Base-by-base conservation (phyloP, 2,888 invertebrate genomes). In the Ethmia dodecea region DNA sequence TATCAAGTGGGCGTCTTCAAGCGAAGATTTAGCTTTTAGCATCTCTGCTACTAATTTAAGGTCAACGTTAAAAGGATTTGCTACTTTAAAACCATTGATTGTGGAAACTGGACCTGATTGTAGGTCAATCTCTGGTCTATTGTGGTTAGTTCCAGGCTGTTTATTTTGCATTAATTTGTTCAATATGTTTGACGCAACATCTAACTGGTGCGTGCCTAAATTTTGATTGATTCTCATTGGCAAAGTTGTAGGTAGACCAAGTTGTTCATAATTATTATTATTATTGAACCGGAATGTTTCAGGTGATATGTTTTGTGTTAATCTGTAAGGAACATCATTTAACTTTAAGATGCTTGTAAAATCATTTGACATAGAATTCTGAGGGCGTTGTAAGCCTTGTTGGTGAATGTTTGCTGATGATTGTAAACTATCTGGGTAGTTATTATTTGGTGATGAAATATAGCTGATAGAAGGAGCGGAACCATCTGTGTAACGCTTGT, bases 1-100 rank as follows among this genome's bases (percentile, higher is more conserved):
- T 40, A 70, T 46, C 36, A 79, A 49, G 40, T 74, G 76, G 2
- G 68, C 56, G 24, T 84, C 78, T 28, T 84, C 86, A 20, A 69
- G 35, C 1, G 61, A 41, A 15, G 72, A 45, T 55, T 81, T 86
- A 12, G 83, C 81, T 62, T 76, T 86, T 31, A 87, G 59, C 68
- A 86, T 76, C 35, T 87, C 86, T 15, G 83, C 75, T 1, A 86
- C 79, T 26, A 86, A 49, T 57, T 81, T 84, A 2, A 87, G 52
- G 50, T 88, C 87, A 6, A 88, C 66, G 47, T 87, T 88, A 38
- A 76, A 88, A 9, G 88, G 88, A 45, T 88, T 87, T 2, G 77
- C 77, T n/a, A 88, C 78, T 66, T 79, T 78, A 39, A 83, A 76
- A 3, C 86, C 87, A 51, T 88, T 84, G 13, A 88, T 79, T 1